phyloP scores from a whole-genome alignment of 2,797 vertebrate species.

The Poeciliopsis gracilis region DNA sequence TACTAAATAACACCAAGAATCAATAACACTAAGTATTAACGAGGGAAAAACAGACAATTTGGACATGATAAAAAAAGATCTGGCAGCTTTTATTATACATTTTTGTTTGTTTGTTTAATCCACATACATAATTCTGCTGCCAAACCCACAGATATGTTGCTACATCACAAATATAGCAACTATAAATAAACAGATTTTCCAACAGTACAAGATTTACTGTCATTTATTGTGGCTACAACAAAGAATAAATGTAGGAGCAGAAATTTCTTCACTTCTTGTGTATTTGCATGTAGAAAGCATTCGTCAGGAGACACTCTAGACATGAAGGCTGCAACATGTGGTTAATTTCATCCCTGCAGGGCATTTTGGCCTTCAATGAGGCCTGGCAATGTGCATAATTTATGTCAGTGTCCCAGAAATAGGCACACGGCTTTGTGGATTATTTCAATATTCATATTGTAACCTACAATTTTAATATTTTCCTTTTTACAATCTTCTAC shows the following conservation, averaged over 20 bases:
- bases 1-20: not conserved
- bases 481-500: constrained; percentile 15
- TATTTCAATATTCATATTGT: not conserved
- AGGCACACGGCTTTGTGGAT: not conserved
- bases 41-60: not conserved
- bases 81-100: not conserved
- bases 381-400: not conserved
- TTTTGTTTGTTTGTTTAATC: not conserved
- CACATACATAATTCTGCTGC: not conserved
- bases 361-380: not conserved
- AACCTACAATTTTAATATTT: not conserved
- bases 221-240: not conserved
- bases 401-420: not conserved
- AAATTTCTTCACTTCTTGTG: not conserved
- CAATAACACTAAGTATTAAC: not conserved
- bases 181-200: not conserved
- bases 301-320: not conserved
- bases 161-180: not conserved
- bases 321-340: not conserved
- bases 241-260: not conserved
- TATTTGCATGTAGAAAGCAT: not conserved
- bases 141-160: not conserved
- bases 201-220: not conserved
- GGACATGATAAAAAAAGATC: not conserved
- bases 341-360: not conserved